These are phyloP conservation scores for Martes martes DNA, from an alignment of 2,113 vertebrate species.

Conservation along the genomic window DNA sequence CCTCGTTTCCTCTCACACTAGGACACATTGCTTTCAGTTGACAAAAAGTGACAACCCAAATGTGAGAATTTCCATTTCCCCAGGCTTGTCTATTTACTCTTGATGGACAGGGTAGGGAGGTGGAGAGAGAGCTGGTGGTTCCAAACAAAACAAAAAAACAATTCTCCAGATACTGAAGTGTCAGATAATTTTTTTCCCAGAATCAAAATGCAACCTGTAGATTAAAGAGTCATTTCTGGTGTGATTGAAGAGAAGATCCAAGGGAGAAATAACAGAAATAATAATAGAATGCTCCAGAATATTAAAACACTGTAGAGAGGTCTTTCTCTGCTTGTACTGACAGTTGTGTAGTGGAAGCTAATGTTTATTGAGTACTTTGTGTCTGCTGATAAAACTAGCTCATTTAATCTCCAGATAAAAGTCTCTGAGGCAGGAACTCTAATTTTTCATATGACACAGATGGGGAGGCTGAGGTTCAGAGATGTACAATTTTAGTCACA, in stretches of 20 bases:
- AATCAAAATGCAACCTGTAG: background rate
- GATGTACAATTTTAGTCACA: background rate
- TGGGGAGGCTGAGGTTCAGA: background rate
- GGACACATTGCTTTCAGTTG: background rate
- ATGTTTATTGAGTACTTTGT: background rate
- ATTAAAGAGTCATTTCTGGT: background rate
- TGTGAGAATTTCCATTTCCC: constrained; percentile 10
- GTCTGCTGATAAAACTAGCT: background rate
- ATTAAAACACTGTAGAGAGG: background rate
- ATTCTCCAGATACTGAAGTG: background rate
- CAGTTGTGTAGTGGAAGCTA: background rate
- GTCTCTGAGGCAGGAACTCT: background rate
- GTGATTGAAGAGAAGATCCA: constrained; percentile 9
- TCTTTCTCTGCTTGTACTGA: background rate
- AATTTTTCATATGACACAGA: background rate
- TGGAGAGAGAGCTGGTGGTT: background rate
- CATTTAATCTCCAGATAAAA: background rate
- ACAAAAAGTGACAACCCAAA: background rate
- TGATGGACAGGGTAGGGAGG: background rate
- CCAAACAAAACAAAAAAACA: background rate
- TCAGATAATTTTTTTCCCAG: background rate
- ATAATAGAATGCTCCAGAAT: constrained; percentile 24
- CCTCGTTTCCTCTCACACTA: background rate
- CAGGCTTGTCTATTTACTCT: background rate
- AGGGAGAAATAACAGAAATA: constrained; percentile 7